Conservation (phyloP, 2,797 vertebrate genomes). For the Scolopax bukidnonensis region DNA sequence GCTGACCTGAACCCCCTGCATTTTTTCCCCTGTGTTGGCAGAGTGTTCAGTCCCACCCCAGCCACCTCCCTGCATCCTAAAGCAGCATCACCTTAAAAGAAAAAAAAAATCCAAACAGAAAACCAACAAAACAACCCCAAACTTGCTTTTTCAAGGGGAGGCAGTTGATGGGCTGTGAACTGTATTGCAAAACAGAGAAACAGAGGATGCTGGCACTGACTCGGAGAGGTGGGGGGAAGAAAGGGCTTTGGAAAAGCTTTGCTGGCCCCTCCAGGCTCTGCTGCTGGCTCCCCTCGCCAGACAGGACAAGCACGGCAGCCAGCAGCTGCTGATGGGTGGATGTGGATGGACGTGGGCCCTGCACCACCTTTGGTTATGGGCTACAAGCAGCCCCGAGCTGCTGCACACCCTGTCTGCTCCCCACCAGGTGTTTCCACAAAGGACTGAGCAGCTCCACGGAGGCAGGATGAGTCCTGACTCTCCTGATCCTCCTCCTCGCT, state of each 20-base stretch:
- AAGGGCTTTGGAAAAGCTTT: neutral
- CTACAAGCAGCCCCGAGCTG: neutral
- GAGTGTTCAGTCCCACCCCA: neutral
- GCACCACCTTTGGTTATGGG: neutral
- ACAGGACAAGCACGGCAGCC: neutral
- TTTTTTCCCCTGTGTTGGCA: rapidly evolving
- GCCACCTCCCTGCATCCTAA: neutral
- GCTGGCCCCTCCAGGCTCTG: neutral
- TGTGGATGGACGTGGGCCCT: neutral
- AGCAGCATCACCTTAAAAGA: neutral
- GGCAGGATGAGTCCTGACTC: rapidly evolving
- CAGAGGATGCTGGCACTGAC: neutral
- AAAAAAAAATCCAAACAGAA: neutral
- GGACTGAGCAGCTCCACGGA: rapidly evolving
- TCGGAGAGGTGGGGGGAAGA: neutral
- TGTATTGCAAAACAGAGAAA: neutral
- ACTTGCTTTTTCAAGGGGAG: neutral
- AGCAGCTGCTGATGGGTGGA: conserved; percentile 45
- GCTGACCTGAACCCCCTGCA: neutral
- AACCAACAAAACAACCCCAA: neutral
- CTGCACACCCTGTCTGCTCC: neutral
- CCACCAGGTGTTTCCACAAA: rapidly evolving
- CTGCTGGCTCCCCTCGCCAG: neutral
- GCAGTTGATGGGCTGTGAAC: neutral
- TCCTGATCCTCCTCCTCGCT: neutral